Conservation (phyloP, 2,113 vertebrate genomes). For the Junco hyemalis region DNA sequence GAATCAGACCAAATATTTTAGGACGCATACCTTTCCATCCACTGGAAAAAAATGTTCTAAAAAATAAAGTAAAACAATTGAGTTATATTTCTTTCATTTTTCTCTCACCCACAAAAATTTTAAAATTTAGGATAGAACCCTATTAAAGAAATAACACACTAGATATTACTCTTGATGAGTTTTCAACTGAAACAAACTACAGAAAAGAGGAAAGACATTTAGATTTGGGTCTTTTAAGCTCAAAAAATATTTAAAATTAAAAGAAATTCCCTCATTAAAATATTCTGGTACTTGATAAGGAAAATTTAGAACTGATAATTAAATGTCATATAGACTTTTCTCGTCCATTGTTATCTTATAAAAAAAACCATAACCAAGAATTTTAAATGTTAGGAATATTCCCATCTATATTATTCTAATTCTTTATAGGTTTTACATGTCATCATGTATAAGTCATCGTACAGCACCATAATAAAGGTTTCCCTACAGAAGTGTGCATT, state of each 20-base stretch:
- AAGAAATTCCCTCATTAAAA: background rate
- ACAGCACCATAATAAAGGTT: background rate
- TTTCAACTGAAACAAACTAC: background rate
- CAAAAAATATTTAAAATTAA: background rate
- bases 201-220: background rate
- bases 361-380: background rate
- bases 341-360: background rate
- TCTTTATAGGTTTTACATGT: background rate
- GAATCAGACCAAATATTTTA: background rate
- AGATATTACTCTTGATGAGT: background rate
- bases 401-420: background rate
- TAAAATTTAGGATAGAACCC: background rate
- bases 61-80: background rate
- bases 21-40: background rate
- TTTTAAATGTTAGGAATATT: background rate
- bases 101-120: accelerated
- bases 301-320: background rate
- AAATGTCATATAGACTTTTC: background rate
- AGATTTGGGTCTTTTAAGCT: background rate
- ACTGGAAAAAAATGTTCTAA: background rate
- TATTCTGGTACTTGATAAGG: background rate
- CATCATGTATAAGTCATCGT: background rate
- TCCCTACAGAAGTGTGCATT: background rate
- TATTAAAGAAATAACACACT: background rate
- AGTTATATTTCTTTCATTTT: background rate